Evolutionary conservation across 2,113 vertebrate genomes (phyloP), one percentile per base, ranked within the genome.

Genomic region (Callipepla californica): DNA sequence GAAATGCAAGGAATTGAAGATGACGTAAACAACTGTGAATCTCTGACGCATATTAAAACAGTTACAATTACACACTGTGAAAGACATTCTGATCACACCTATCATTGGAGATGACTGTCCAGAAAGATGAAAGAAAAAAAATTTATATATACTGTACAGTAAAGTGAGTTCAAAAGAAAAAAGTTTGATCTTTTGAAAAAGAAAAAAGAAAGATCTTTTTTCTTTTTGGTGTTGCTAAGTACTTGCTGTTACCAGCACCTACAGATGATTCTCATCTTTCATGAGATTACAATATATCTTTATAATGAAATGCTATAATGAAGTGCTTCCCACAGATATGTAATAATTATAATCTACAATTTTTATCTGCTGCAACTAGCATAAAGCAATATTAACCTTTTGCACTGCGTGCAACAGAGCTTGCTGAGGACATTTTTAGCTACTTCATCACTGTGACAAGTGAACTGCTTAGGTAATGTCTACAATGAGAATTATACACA

Each of bases 1-100:
- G 79, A 85, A 95, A 88, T 92, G 58, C 83, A 63, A 94, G 80
- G 80, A 94, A 81, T 82, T 93, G 74, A 26, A 89, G 30, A 68
- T 51, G 81, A 42, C 58, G n/a, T 87, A 95, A 96, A 95, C 18
- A 22, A 85, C 83, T 23, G 23, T 5, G 26, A 70, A 81, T 48
- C 82, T 86, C 51, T 59, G 69, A 92, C 2, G 3, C 48, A 81
- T 61, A 74, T 68, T 87, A 62, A 32, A 91, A 92, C 48, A 61
- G 48, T 75, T 84, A 7, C 13, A 85, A 48, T 73, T 63, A 79
- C 48, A 81, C 5, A 59, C 5, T 15, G 36, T 25, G 19, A 61
- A 66, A 80, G 67, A 16, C 4, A 9, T 40, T 70, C 36, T 26
- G 44, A 50, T 21, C 75, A 84, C 21, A 47, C 26, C 26, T 51